Base-by-base conservation (phyloP, 2,888 invertebrate species). In the Ditula angustiorana region DNA sequence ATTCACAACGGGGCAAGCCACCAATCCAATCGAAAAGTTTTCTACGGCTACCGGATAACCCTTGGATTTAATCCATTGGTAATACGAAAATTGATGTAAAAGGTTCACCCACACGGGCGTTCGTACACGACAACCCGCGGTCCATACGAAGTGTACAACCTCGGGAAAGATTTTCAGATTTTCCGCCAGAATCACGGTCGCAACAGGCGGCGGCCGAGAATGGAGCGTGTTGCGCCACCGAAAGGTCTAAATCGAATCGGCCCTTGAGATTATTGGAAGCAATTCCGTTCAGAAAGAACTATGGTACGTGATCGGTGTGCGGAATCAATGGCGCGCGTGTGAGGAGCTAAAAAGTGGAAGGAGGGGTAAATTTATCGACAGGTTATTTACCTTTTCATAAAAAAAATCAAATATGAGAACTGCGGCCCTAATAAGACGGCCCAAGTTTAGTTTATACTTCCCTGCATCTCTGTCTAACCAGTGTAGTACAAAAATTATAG, bases 51-150 rank as follows among this genome's bases (percentile, higher is more conserved):
- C 64, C 58, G 83, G 81, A 84, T 85, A 86, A 88, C 86, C 88
- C 86, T 86, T 85, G 82, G 86, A 87, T 90, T 90, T 90, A 92
- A 92, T 92, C 91, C 90, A 87, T 92, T 81, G 88, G 88, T 92
- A 92, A 92, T 90, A 89, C 88, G 90, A 92, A 91, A 92, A 92
- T 90, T 91, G 90, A 90, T 90, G 90, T 91, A 88, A 88, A 88
- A 88, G 84, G 86, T 80, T 83, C 78, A 79, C 74, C 83, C 83
- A 76, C 85, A 80, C 81, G 77, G 78, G 68, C 81, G 76, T 76
- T n/a, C 75, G 74, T 71, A 80, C 80, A 81, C 77, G 78, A 76
- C 65, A 78, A 72, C 72, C 71, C 77, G 78, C 74, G 81, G 81
- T 81, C 85, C 88, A 88, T 88, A 88, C 87, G 85, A 90, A 89